Evolutionary conservation across 2,888 invertebrate species (phyloP), one percentile per base, ranked within the genome.

Genomic region (Acanthosepion lycidas): DNA sequence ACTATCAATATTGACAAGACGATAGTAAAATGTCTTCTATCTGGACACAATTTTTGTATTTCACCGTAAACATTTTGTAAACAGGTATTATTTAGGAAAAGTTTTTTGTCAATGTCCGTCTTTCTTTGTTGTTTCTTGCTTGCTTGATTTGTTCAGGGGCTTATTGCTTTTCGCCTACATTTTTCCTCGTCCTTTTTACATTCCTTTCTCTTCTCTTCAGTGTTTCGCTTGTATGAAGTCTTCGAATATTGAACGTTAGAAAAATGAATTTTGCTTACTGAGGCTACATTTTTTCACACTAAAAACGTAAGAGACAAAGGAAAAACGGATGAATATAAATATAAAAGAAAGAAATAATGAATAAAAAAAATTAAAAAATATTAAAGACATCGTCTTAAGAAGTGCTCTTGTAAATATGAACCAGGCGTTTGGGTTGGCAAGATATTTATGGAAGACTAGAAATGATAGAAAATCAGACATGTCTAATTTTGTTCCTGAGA

Each of bases 141-240:
- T 0, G 4, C 20, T 23, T 23, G 20, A 0, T 59, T 23, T 20
- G 6, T 6, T 6, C 1, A 6, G 2, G 5, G 6, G 59, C 23
- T 59, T 59, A 59, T 59, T 59, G 59, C 59, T 26, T 59, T 23
- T 59, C 23, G 5, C 59, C 23, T 23, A 1, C 59, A 6, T 59
- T 6, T 59, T 59, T 23, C 6, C 20, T 23, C 23, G 6, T 59
- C 23, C 23, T 6, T 59, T 59, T 59, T 23, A 59, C 20, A 59
- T 23, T 20, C 59, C 59, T 23, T 23, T 23, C 59, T 59, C 6
- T 59, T 23, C 23, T 20, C 23, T 59, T 59, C 59, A 59, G 6
- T 59, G 23, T 59, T 59, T n/a, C 12, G 8, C 6, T n/a, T 78
- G n/a, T 78, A 33, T 33, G 15, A n/a, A 78, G 15, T n/a, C 78